These are phyloP conservation scores for Sclerodermus sp. DNA, from an alignment of 2,888 invertebrate species.

Conservation along the genomic window DNA sequence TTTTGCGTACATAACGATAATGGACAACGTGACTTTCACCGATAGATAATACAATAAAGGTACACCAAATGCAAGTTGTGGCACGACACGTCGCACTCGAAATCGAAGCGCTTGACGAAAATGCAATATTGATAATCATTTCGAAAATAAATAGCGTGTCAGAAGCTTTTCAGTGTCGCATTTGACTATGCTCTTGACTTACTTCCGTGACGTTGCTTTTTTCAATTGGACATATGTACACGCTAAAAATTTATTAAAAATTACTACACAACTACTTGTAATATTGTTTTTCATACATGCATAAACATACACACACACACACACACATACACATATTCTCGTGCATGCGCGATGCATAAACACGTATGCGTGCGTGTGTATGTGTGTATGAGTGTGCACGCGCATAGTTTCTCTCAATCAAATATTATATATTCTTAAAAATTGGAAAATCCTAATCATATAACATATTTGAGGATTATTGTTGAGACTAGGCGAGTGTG, in stretches of 20 bases:
- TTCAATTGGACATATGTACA: slow-evolving; percentile 53
- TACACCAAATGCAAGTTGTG: slow-evolving; percentile 23
- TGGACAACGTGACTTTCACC: slow-evolving; percentile 5
- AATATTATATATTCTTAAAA: slow-evolving; percentile 38
- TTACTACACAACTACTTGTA: slow-evolving; percentile 50
- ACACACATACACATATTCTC: too few relatives aligned
- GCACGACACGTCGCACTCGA: slow-evolving; percentile 6
- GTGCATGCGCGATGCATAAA: too few relatives aligned
- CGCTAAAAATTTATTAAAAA: slow-evolving; percentile 51
- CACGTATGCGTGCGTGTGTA: too few relatives aligned
- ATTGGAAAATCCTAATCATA: slow-evolving; percentile 49
- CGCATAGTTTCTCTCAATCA: slow-evolving; percentile 30
- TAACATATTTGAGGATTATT: slow-evolving; percentile 30
- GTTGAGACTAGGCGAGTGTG: not conserved
- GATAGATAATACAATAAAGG: slow-evolving; percentile 9
- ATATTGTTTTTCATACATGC: slow-evolving; percentile 24
- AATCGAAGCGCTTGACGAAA: slow-evolving; percentile 1
- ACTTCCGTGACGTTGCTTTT: not conserved
- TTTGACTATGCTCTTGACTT: not conserved
- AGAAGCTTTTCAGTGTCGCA: not conserved
- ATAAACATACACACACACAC: too few relatives aligned
- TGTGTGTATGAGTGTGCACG: slow-evolving; percentile 32
- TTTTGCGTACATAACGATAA: slow-evolving; percentile 1
- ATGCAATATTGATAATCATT: not conserved
- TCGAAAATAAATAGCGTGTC: not conserved